Percentiles rank a stretch among this genome's conserved stretches.
Conservation (phyloP, 1,140 invertebrate species). For the Hylyphantes graminicola region DNA sequence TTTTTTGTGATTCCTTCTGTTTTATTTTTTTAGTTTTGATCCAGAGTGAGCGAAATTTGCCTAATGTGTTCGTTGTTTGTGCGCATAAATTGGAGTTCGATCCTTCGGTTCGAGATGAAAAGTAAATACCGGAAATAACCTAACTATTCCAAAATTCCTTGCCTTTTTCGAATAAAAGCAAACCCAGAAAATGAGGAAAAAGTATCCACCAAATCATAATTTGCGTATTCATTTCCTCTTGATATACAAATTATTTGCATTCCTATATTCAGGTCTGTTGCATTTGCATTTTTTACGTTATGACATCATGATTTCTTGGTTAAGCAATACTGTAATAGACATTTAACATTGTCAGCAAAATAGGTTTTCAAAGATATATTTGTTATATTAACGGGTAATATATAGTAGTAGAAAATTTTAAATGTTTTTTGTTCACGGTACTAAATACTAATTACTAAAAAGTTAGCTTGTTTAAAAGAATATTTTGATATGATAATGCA, state of each 20-base stretch:
- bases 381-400: no score
- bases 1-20: constrained; percentile 1
- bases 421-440: no score
- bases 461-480: no score
- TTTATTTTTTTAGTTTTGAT: not conserved
- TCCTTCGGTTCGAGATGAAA: not conserved
- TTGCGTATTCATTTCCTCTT: constrained; percentile 43
- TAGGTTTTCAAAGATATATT: no score
- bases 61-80: constrained; percentile 58
- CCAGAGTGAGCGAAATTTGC: constrained; percentile 45
- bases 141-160: constrained; percentile 34
- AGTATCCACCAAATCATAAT: constrained; percentile 42
- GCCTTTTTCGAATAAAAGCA: constrained; percentile 16
- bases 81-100: constrained; percentile 49
- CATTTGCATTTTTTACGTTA: constrained; percentile 50
- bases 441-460: no score
- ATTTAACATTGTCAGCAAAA: no score
- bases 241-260: constrained; percentile 52
- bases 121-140: constrained; percentile 44
- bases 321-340: no score
- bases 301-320: constrained; percentile 3
- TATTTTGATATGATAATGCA: no score
- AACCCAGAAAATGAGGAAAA: constrained; percentile 33
- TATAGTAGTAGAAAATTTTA: no score
- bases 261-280: constrained; percentile 28